Evolutionary conservation across 2,113 vertebrate genomes (phyloP).

Genomic region (Asarcornis scutulata): DNA sequence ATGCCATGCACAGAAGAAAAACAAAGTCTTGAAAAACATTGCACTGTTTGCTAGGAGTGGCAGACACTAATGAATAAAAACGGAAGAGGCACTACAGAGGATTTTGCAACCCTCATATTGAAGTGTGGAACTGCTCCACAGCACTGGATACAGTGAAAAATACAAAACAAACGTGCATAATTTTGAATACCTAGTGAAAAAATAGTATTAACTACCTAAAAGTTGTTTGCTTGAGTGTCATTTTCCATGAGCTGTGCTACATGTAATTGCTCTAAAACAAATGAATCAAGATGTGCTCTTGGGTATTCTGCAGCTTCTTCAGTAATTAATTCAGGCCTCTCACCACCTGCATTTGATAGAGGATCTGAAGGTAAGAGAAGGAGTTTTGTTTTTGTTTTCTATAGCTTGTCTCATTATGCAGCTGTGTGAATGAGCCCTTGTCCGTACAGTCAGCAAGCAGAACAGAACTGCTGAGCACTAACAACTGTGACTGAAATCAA

Average conservation of each 20-base stretch:
- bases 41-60: not conserved
- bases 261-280: not conserved
- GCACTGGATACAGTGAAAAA: not conserved
- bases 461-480: constrained; percentile 21
- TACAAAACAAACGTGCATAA: not conserved
- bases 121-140: not conserved
- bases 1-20: not conserved
- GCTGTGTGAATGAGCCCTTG: not conserved
- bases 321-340: not conserved
- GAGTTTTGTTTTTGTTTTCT: not conserved
- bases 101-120: not conserved
- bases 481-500: not conserved
- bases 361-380: not conserved
- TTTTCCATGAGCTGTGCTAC: not conserved
- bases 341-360: not conserved
- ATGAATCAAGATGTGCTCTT: not conserved
- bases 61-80: not conserved
- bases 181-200: not conserved
- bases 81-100: not conserved
- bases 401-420: not conserved
- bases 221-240: not conserved
- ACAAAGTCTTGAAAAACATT: not conserved
- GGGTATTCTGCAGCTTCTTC: not conserved
- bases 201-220: not conserved
- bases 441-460: not conserved